phyloP scores from a whole-genome alignment of 1,140 invertebrate genomes.

The Drosophila asahinai region DNA sequence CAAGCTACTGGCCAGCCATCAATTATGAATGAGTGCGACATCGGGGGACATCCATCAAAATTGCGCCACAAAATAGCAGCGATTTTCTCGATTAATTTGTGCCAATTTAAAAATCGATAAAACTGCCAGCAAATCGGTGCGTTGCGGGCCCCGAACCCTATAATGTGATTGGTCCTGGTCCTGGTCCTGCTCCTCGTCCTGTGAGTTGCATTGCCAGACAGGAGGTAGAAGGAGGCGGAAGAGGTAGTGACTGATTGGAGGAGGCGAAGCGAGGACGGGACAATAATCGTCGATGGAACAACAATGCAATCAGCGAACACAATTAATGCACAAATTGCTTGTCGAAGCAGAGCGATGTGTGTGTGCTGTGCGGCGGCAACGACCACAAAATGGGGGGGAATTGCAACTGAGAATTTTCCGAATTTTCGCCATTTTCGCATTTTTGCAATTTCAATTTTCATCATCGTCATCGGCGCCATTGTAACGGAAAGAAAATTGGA shows the following conservation, averaged over 20 bases:
- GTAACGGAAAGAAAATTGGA: slow-evolving; percentile 7
- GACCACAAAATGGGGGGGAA: slow-evolving; percentile 24
- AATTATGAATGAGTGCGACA: neutral
- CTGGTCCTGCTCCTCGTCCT: neutral
- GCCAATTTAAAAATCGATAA: slow-evolving; percentile 73
- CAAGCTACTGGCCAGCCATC: too few relatives aligned
- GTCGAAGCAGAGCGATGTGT: slow-evolving; percentile 53
- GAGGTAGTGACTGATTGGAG: slow-evolving; percentile 25
- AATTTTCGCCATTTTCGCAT: slow-evolving; percentile 10
- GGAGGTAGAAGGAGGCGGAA: neutral
- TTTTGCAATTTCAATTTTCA: slow-evolving; percentile 13
- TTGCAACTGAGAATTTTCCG: slow-evolving; percentile 4
- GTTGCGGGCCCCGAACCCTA: slow-evolving; percentile 1
- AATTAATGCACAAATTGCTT: slow-evolving; percentile 79
- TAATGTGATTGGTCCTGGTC: slow-evolving; percentile 31
- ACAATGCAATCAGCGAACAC: slow-evolving; percentile 74
- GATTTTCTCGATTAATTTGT: slow-evolving; percentile 53
- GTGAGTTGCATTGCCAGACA: slow-evolving; percentile 12
- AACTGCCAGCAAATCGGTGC: slow-evolving; percentile 37
- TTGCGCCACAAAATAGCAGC: slow-evolving; percentile 3
- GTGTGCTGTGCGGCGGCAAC: slow-evolving; percentile 10
- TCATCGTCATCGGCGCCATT: slow-evolving; percentile 6
- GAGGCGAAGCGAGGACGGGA: neutral
- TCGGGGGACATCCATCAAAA: neutral
- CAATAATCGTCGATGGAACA: slow-evolving; percentile 41